A percentile compares a stretch with the other conserved stretches of the same genome.
Conservation (phyloP, 2,797 vertebrate species). For the Limnodromus scolopaceus region DNA sequence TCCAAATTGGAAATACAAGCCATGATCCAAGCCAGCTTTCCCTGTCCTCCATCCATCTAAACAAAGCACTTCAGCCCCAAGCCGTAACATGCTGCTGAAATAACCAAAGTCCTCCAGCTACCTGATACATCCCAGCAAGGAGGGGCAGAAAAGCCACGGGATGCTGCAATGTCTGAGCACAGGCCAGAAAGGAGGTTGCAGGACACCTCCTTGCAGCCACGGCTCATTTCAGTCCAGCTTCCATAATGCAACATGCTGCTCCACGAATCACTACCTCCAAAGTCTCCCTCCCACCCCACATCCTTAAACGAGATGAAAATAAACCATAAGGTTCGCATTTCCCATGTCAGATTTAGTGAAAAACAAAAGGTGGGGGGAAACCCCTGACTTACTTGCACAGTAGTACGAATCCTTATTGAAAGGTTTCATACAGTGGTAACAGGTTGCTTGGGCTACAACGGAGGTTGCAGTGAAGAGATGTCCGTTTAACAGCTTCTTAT, state of each 20-base stretch:
- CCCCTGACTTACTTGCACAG: constrained; percentile 86
- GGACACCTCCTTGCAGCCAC: neutral
- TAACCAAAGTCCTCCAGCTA: neutral
- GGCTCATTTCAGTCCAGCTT: neutral
- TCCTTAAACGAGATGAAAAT: neutral
- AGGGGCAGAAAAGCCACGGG: neutral
- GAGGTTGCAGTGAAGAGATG: constrained; percentile 84
- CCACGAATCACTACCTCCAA: neutral
- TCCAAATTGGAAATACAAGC: neutral
- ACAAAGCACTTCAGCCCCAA: neutral
- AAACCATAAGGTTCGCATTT: neutral
- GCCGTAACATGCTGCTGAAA: neutral
- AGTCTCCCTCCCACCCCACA: neutral
- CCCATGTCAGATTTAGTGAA: neutral
- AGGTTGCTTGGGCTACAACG: constrained; percentile 78
- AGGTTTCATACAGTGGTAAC: constrained; percentile 88
- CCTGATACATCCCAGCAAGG: neutral
- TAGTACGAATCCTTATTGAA: constrained; percentile 88
- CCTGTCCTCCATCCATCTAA: neutral
- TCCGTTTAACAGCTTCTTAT: constrained; percentile 88
- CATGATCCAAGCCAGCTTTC: neutral
- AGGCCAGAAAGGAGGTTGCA: neutral
- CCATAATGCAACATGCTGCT: neutral
- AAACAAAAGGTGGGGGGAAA: neutral
- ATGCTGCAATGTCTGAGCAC: neutral